Evolutionary conservation across 2,113 vertebrate species (phyloP).

Genomic region (Osmerus eperlanus): DNA sequence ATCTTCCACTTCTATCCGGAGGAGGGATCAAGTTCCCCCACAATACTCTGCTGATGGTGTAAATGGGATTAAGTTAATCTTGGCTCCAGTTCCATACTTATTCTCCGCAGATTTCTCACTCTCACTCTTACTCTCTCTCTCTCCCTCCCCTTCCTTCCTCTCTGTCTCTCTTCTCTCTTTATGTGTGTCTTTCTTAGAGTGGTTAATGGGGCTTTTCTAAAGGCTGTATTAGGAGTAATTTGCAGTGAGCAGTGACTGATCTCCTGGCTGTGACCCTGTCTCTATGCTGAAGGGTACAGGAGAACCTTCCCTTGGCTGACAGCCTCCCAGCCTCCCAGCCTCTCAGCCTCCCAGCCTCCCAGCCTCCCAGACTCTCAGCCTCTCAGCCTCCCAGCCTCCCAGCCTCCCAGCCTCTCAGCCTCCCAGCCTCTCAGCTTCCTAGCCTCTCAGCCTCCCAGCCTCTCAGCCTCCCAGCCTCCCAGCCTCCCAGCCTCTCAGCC

Average conservation of each 20-base stretch:
- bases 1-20: no score
- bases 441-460: neutral
- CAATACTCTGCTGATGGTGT: neutral
- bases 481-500: no score
- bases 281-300: slow-evolving; percentile 55
- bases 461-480: neutral
- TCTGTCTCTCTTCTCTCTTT: slow-evolving; percentile 22
- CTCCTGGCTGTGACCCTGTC: slow-evolving; percentile 70
- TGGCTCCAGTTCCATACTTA: neutral
- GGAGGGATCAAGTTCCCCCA: neutral
- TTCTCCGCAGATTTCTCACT: slow-evolving; percentile 4
- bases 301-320: slow-evolving; percentile 44
- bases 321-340: slow-evolving; percentile 6
- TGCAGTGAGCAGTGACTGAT: slow-evolving; percentile 85
- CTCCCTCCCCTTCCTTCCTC: neutral
- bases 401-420: neutral
- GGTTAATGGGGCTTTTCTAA: slow-evolving; percentile 68
- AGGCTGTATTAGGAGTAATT: slow-evolving; percentile 79
- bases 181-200: slow-evolving; percentile 36
- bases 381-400: neutral
- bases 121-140: neutral
- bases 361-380: neutral
- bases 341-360: neutral
- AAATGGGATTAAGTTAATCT: neutral
- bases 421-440: slow-evolving; percentile 7